Base-by-base conservation (phyloP, 2,888 invertebrate species). In the Pterobdella sp. region DNA sequence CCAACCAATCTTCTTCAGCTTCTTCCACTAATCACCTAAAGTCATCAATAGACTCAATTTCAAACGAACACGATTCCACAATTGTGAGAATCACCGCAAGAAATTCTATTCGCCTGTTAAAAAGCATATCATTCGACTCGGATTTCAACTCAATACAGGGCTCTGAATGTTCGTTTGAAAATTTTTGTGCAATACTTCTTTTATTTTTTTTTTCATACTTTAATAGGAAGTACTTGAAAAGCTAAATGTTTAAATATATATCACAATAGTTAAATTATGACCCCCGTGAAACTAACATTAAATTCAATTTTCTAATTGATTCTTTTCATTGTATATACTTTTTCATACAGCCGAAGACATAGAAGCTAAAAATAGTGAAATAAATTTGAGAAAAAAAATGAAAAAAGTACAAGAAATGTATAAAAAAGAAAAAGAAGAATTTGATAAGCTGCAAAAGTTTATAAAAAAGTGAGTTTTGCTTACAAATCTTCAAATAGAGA, bases 351-450 rank as follows among this genome's bases (percentile, higher is more conserved):
- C 60, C 3, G 60, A 56, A 56, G 60, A 56, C 60, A 56, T 56
- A 4, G 60, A 56, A 56, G 60, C 7, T 4, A 56, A 56, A 22
- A 42, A 79, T 37, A 79, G 79, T 34, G 92, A 92, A 82, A 86
- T 90, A 79, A 90, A 91, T 79, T 91, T 93, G 90, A 87, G 91
- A 60, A 88, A 89, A 84, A 88, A 89, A 74, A 82, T 93, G 75
- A 90, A 91, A 32, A 91, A 92, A 71, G 86, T 93, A 36, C 91
- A 92, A 79, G 86, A 90, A 35, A 89, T 91, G 80, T 85, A 91
- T 80, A 88, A 89, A 76, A 92, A 93, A 81, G 91, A 91, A 81
- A 90, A 92, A 80, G 88, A 88, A 37, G 91, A 93, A 82, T 84
- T 93, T n/a, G 81, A 81, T 10, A 87, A 86, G 79, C 85, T 87